Evolutionary conservation across 2,888 invertebrate genomes (phyloP), one percentile per base, ranked within the genome.

Genomic region (Chrysomela aeneicollis): DNA sequence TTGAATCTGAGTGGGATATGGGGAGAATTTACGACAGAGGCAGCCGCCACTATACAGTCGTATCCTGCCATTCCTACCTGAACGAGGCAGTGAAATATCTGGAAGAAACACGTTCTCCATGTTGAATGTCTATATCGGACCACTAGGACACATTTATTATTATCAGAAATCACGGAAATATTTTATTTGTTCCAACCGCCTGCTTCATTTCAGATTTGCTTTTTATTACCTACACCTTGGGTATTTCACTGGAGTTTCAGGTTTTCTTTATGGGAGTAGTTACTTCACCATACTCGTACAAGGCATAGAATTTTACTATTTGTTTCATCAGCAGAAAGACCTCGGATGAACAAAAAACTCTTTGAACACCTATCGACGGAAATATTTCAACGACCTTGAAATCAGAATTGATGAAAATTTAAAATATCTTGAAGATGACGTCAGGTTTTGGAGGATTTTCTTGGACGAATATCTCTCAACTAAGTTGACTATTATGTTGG

Each of bases 101-200:
- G 42, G 42, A 6, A 42, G 42, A 42, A 42, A 42, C 42, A 73
- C 71, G 64, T 67, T 64, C 72, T 74, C 74, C 74, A 76, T 73
- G 74, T 73, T 70, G 76, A 80, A 81, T 79, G 80, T 80, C 80
- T 80, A 80, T 80, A 80, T 78, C 74, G 74, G 75, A 74, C 73
- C 74, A 78, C 77, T 79, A 78, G 78, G 75, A 74, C 73, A 77
- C 79, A 81, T 81, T 81, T 81, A 81, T 81, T 81, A 81, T 81
- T 76, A 80, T 79, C 78, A 75, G 77, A 79, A 80, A 81, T 80
- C 81, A 79, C 78, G 79, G 76, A 78, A 79, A 79, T 76, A 78
- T 81, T 81, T 81, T 81, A 81, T 80, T 80, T 77, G 74, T 75
- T 72, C 79, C 79, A 78, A 81, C 15, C 12, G n/a, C 42, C 15